phyloP scores from a whole-genome alignment of 2,797 vertebrate genomes.

The Apodemus agrarius region DNA sequence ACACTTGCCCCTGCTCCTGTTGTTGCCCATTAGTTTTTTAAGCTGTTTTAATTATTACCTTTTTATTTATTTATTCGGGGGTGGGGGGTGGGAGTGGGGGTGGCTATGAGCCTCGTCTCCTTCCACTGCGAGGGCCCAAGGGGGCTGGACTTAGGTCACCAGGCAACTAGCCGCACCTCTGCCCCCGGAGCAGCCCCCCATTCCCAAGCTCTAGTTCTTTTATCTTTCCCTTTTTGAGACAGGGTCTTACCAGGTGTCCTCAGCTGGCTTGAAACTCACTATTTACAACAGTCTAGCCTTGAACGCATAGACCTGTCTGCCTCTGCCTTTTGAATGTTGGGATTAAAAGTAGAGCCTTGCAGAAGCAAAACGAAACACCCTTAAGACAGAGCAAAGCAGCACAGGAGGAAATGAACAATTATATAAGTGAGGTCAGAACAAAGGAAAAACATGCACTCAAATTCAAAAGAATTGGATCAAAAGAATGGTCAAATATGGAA shows the following conservation, averaged over 20 bases:
- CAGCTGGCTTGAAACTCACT: neutral
- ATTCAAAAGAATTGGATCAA: constrained; percentile 16
- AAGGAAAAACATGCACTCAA: neutral
- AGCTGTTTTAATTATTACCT: neutral
- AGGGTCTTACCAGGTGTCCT: neutral
- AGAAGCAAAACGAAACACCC: constrained; percentile 11
- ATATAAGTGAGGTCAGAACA: neutral
- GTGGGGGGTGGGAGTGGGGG: too few species aligned
- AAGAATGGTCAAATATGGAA: neutral
- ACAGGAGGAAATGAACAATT: constrained; percentile 16
- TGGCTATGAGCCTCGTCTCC: neutral
- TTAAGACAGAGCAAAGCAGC: neutral
- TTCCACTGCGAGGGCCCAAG: neutral
- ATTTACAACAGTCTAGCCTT: neutral
- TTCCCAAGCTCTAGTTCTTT: neutral
- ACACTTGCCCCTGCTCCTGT: neutral
- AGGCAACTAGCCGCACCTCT: neutral
- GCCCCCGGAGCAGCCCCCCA: too few species aligned
- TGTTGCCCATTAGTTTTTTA: neutral
- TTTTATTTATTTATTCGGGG: neutral
- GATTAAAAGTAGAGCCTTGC: neutral
- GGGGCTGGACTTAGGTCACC: neutral
- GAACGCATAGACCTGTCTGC: neutral
- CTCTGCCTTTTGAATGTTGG: neutral
- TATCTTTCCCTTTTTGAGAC: neutral